Base-by-base conservation (phyloP, 2,888 invertebrate genomes). In the Pollenia angustigena region DNA sequence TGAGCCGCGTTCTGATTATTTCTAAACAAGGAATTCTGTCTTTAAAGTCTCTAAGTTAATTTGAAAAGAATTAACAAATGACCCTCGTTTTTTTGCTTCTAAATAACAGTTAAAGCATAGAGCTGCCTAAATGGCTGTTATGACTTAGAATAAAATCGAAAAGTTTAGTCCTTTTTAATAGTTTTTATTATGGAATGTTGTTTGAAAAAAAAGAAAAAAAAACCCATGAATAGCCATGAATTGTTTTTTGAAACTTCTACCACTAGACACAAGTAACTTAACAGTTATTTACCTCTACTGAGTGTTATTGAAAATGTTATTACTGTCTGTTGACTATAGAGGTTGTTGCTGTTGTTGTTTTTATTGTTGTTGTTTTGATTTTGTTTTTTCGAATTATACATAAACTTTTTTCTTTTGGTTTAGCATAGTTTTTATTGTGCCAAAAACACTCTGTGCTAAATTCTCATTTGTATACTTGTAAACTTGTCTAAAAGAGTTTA, bases 381-480 rank as follows among this genome's bases (percentile, higher is more conserved):
- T 50, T 16, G 4, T 50, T 32, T 14, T 54, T 32, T 40, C 42
- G 11, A 10, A 50, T 46, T 54, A 40, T n/a, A 40, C 48, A 54
- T 44, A 54, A 71, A 72, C 44, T 46, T 14, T 52, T 68, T 60
- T 74, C 54, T 66, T 50, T 84, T 74, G 82, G 76, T 76, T 82
- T 82, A 76, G 74, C 72, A 66, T 79, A 84, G 84, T 84, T 87
- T 81, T 75, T 84, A 83, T 81, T 87, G 58, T 81, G 84, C 72
- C 83, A 87, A 84, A 81, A 72, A 84, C 86, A 84, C 76, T 81
- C 87, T 81, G 72, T 78, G 87, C 84, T 87, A 84, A 81, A 84
- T 81, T 84, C 84, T 84, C 87, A 84, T 84, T 84, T 87, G 75
- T 82, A 62, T 78, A 56, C 68, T 82, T 86, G 83, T 84, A 81